These are phyloP conservation scores for Monodelphis domestica DNA, from an alignment of 2,797 vertebrate species.

Conservation along the genomic window DNA sequence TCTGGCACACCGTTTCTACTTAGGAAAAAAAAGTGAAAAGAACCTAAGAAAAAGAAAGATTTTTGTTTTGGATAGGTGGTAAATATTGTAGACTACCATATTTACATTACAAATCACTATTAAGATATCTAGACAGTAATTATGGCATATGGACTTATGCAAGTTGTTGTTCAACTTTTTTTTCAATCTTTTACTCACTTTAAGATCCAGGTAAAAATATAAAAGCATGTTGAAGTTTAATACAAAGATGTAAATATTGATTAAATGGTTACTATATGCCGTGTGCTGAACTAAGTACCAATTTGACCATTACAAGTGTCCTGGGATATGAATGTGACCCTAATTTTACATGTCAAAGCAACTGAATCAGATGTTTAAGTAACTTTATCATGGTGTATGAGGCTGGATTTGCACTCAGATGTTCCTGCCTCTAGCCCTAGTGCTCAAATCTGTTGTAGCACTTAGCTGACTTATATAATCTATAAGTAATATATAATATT, in stretches of 20 bases:
- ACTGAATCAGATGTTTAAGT: not conserved
- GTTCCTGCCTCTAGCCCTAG: not conserved
- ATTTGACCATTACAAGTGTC: not conserved
- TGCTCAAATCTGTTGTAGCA: not conserved
- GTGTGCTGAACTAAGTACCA: not conserved
- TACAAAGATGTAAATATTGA: not conserved
- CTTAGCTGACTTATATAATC: not conserved
- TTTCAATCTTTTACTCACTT: not conserved
- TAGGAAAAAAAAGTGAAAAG: not conserved
- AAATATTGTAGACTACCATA: not conserved
- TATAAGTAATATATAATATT: too few relatives aligned
- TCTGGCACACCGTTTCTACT: not conserved
- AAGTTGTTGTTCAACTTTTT: not conserved
- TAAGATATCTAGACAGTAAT: not conserved
- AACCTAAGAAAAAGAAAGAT: not conserved
- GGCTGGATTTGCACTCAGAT: not conserved
- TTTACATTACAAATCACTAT: not conserved
- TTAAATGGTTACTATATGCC: not conserved
- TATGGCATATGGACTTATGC: not conserved
- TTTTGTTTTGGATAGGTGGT: not conserved
- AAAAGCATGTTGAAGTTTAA: not conserved
- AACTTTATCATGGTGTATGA: not conserved
- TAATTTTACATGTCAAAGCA: not conserved
- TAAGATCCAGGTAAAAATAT: not conserved
- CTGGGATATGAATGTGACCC: not conserved